Base-by-base conservation (phyloP, 2,113 vertebrate genomes). In the Tragulus kanchil region DNA sequence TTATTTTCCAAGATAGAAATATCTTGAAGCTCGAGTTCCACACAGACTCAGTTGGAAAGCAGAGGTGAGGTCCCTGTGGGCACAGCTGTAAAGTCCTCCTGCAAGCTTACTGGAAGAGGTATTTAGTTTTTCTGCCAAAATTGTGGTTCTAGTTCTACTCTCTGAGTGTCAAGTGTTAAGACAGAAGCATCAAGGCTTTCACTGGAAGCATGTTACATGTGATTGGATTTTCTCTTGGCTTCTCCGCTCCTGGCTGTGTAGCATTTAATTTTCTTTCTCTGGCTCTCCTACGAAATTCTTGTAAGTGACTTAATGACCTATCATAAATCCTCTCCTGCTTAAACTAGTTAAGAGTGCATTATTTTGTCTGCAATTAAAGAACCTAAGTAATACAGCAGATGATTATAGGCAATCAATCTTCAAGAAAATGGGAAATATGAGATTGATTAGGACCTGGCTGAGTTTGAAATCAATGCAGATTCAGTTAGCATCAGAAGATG, bases 321-420 rank as follows among this genome's bases (percentile, higher is more conserved):
- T 88, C 93, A 85, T 93, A 90, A 96, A 95, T 96, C 77, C 61
- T 52, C 45, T 85, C 73, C 90, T 96, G 26, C 59, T 96, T 93
- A 64, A 90, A 28, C 52, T 73, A 85, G 31, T 82, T 82, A 92
- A 36, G 62, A 85, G 48, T 87, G 17, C 50, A 78, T 82, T 92
- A 84, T 88, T 96, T 94, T 81, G 62, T 88, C 75, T 92, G 54
- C 31, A 95, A 92, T 92, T 89, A 96, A 96, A 58, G 78, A 69
- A 28, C 28, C 25, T 96, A 92, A 87, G 69, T 71, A 64, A 94
- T 59, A 88, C 6, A 88, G 45, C 58, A 84, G 71, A 75, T 95
- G 82, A 95, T 90, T 75, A 94, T 56, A 95, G 52, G n/a, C 31
- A 93, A 92, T 89, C 92, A 79, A 69, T 96, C 87, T 93, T 97